Conservation (phyloP, 2,888 invertebrate species). For the Tuberolachnus salignus region DNA sequence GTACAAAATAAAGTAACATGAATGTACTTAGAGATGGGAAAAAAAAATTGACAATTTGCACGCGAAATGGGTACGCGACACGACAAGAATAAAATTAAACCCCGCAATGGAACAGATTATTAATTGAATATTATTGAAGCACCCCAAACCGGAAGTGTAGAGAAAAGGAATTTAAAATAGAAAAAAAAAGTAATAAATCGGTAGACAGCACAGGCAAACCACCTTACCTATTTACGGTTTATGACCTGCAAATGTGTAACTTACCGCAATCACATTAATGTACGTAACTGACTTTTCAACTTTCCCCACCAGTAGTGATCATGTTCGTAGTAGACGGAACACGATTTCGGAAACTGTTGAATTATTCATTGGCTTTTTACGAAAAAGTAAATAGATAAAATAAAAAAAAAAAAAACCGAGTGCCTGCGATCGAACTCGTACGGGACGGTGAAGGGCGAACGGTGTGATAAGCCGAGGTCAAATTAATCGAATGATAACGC, state of each 20-base stretch:
- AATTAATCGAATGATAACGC: not conserved
- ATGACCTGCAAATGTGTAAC: not conserved
- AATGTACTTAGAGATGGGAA: not conserved
- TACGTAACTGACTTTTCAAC: slow-evolving; percentile 23
- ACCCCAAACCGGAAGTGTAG: not conserved
- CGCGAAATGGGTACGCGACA: too few relatives aligned
- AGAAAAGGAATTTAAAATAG: not conserved
- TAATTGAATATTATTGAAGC: not conserved
- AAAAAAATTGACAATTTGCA: too few relatives aligned
- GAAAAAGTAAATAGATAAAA: too few relatives aligned
- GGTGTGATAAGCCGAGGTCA: slow-evolving; percentile 35
- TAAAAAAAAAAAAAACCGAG: not conserved
- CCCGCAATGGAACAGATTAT: not conserved
- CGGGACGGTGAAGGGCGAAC: slow-evolving; percentile 16
- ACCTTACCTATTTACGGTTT: not conserved
- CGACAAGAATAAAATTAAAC: not conserved
- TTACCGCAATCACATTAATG: not conserved
- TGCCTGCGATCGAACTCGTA: not conserved
- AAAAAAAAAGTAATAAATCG: not conserved
- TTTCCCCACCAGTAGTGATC: slow-evolving; percentile 2
- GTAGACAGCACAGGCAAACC: not conserved
- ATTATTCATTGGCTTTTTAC: not conserved
- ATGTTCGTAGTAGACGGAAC: too few relatives aligned
- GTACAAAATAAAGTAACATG: not conserved
- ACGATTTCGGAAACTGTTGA: too few relatives aligned